Evolutionary conservation across 2,113 vertebrate genomes (phyloP).

Genomic region (Neodontobutis hainanensis): DNA sequence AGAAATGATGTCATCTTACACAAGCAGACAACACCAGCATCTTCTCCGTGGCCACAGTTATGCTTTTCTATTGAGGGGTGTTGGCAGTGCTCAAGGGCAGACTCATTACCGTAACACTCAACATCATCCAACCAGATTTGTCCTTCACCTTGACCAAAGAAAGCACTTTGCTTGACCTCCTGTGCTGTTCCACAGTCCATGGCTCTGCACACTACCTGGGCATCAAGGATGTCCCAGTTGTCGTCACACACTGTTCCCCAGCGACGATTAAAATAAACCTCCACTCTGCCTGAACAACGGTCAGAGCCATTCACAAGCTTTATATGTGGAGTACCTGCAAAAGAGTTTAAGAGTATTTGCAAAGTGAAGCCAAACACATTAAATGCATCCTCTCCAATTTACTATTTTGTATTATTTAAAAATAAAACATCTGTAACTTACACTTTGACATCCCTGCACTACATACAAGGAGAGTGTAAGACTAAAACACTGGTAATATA

Average conservation of each 20-base stretch:
- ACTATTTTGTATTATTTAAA: too few species aligned
- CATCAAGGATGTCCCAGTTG: slow-evolving; percentile 66
- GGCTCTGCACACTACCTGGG: slow-evolving; percentile 50
- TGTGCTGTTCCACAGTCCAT: slow-evolving; percentile 63
- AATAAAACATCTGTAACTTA: too few species aligned
- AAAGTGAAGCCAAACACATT: not conserved
- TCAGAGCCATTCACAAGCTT: slow-evolving; percentile 56
- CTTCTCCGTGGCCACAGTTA: slow-evolving; percentile 61
- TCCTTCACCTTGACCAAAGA: slow-evolving; percentile 55
- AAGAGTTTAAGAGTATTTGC: not conserved
- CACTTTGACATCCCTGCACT: too few species aligned
- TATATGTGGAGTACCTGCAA: slow-evolving; percentile 38
- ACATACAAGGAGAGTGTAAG: too few species aligned
- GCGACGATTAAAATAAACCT: slow-evolving; percentile 46
- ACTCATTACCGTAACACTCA: slow-evolving; percentile 54
- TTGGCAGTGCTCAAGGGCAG: slow-evolving; percentile 41
- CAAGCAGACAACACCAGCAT: slow-evolving; percentile 73
- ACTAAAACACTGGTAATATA: too few species aligned
- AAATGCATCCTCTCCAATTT: too few species aligned
- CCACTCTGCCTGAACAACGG: slow-evolving; percentile 65
- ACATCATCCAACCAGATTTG: slow-evolving; percentile 60
- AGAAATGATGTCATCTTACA: slow-evolving; percentile 34
- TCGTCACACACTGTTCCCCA: slow-evolving; percentile 75
- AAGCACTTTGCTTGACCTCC: slow-evolving; percentile 12
- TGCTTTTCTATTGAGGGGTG: slow-evolving; percentile 21